These are phyloP conservation scores for Marcusenius ussheri DNA, from an alignment of 2,113 vertebrate species.

Conservation along the genomic window DNA sequence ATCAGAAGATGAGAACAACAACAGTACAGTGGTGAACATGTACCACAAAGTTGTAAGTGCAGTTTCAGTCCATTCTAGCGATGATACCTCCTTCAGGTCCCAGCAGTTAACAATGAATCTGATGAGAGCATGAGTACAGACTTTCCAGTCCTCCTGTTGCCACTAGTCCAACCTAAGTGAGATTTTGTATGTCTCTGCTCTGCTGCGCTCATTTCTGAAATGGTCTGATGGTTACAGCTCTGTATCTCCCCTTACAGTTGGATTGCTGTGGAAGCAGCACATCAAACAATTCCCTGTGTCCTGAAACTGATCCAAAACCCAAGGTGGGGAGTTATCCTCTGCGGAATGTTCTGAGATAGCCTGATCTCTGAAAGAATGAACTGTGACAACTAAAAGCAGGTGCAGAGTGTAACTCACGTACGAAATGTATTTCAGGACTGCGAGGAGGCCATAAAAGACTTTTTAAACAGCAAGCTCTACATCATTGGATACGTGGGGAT, in stretches of 20 bases:
- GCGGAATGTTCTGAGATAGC: not conserved
- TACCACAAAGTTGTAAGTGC: constrained; percentile 50
- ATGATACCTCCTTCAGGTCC: not conserved
- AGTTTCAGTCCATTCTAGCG: not conserved
- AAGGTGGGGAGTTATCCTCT: constrained; percentile 35
- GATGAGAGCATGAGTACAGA: not conserved
- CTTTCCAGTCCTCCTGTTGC: not conserved
- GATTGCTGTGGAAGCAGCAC: constrained; percentile 49
- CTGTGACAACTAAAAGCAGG: not conserved
- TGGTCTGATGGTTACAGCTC: not conserved
- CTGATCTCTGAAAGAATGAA: not conserved
- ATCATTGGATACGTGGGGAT: constrained; percentile 85
- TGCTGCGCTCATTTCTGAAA: not conserved
- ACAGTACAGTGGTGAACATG: constrained; percentile 40
- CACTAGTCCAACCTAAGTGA: not conserved
- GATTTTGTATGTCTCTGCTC: too few relatives aligned
- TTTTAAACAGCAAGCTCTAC: constrained; percentile 73
- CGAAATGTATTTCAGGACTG: constrained; percentile 66
- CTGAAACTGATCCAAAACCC: not conserved
- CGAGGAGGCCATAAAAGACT: constrained; percentile 65
- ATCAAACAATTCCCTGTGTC: constrained; percentile 27
- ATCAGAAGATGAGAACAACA: constrained; percentile 48
- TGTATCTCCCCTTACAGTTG: constrained; percentile 43
- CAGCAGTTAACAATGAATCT: not conserved
- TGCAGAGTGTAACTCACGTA: not conserved